Conservation (phyloP, 1,140 invertebrate species). For the Cydia fagiglandana region DNA sequence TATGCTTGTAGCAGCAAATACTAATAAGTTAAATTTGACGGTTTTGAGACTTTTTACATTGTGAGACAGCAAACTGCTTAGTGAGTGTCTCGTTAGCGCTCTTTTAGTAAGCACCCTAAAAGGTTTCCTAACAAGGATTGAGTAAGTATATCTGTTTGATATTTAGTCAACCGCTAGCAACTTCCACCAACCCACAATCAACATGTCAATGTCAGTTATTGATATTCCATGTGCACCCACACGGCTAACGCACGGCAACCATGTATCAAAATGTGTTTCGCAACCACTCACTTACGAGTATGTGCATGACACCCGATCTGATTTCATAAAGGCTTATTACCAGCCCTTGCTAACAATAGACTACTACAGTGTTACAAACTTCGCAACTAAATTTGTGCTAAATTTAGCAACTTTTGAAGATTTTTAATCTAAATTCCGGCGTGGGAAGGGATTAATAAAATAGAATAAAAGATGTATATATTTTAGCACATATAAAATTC, state of each 20-base stretch:
- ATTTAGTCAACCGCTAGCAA: constrained; percentile 22
- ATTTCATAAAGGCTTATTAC: constrained; percentile 3
- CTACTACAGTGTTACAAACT: neutral
- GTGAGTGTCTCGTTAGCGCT: neutral
- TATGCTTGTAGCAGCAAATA: too few species aligned
- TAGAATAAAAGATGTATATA: too few species aligned
- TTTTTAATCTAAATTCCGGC: too few species aligned
- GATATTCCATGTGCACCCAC: constrained; percentile 50
- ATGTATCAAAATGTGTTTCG: constrained; percentile 33
- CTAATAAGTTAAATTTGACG: too few species aligned
- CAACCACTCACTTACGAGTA: constrained; percentile 20
- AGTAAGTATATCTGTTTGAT: neutral
- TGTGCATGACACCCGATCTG: neutral
- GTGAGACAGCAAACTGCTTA: too few species aligned
- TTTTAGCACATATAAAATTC: too few species aligned
- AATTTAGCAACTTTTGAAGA: too few species aligned
- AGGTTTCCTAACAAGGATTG: neutral
- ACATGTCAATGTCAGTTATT: constrained; percentile 45
- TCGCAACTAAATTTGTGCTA: neutral
- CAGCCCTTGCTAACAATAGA: neutral
- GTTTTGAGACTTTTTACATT: too few species aligned
- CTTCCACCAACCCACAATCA: constrained; percentile 32
- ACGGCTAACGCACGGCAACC: constrained; percentile 25
- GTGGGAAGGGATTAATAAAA: too few species aligned
- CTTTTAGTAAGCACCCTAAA: neutral